phyloP scores from a whole-genome alignment of 2,113 vertebrate species.

The Alaudala cheleensis region DNA sequence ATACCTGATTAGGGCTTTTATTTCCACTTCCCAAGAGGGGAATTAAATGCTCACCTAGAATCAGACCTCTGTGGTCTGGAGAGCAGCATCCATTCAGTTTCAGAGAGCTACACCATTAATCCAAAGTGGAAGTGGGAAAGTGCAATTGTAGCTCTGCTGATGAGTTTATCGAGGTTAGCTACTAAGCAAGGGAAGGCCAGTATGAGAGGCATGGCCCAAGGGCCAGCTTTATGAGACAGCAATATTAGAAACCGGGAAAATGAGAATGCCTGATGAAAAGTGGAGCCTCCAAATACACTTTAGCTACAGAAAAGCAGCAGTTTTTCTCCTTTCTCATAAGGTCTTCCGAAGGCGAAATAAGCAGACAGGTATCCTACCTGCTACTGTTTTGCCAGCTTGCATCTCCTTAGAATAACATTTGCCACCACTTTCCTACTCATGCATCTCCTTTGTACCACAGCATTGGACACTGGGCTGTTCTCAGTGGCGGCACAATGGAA shows the following conservation, averaged over 20 bases:
- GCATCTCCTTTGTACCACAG: neutral
- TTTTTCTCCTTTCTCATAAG: neutral
- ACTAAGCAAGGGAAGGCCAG: neutral
- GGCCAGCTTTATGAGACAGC: slow-evolving; percentile 19
- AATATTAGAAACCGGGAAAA: slow-evolving; percentile 29
- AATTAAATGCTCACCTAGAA: slow-evolving; percentile 25
- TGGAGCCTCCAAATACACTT: neutral
- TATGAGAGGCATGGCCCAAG: slow-evolving; percentile 22
- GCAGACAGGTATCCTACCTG: neutral
- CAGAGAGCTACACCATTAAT: neutral
- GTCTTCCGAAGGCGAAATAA: neutral
- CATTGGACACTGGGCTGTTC: neutral
- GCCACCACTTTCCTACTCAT: neutral
- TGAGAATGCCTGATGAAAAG: slow-evolving; percentile 11
- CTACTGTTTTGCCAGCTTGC: neutral
- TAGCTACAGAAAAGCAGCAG: neutral
- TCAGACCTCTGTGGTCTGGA: neutral
- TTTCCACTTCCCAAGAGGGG: neutral
- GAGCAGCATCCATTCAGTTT: neutral
- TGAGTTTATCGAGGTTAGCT: slow-evolving; percentile 22
- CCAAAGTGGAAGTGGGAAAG: neutral
- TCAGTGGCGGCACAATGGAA: neutral
- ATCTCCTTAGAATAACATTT: neutral
- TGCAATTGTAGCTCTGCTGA: neutral
- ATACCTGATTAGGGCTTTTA: neutral